Evolutionary conservation across 2,888 invertebrate genomes (phyloP).

Genomic region (Synergus umbraculus): DNA sequence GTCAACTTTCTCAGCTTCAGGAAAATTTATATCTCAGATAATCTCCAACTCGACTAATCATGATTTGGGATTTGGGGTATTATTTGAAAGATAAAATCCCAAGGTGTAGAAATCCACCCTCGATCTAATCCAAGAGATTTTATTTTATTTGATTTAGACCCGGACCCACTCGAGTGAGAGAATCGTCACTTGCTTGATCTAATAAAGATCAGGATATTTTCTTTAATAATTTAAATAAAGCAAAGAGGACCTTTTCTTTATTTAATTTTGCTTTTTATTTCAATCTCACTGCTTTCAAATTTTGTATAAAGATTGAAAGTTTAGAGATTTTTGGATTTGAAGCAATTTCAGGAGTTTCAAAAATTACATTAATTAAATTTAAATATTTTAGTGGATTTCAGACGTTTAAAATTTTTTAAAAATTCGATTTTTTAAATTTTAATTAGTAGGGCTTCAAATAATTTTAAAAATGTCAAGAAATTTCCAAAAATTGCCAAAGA

Average conservation of each 20-base stretch:
- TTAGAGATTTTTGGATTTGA: no score
- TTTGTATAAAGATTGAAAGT: not conserved
- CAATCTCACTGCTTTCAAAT: not conserved
- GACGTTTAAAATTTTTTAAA: no score
- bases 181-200: conserved; percentile 7
- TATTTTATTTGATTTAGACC: conserved; percentile 30
- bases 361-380: no score
- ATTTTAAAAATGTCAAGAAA: no score
- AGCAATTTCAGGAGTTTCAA: no score
- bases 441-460: no score
- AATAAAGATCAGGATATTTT: not conserved
- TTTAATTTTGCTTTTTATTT: conserved; percentile 13
- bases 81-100: conserved; percentile 25
- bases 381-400: no score
- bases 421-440: no score
- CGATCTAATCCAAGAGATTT: conserved; percentile 8
- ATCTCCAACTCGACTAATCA: conserved; percentile 10
- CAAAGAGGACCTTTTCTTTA: not conserved
- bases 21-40: not conserved
- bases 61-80: not conserved
- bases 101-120: conserved; percentile 26
- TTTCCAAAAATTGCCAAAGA: no score
- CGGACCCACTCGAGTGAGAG: not conserved
- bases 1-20: conserved; percentile 11
- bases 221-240: not conserved